Conservation (phyloP, 2,113 vertebrate species). For the Rutilus rutilus region DNA sequence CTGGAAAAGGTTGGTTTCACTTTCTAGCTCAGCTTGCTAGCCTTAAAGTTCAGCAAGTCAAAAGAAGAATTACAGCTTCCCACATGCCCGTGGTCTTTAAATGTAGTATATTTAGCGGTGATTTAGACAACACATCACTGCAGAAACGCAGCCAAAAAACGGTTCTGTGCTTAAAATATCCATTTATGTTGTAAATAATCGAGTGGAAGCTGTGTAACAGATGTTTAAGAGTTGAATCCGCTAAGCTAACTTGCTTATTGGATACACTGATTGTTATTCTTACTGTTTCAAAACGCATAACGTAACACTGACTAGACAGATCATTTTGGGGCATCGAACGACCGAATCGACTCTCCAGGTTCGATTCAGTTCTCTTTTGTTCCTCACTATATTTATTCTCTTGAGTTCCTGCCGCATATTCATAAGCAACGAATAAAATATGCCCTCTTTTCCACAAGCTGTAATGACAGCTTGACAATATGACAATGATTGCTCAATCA, state of each 20-base stretch:
- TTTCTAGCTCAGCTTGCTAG: slow-evolving; percentile 23
- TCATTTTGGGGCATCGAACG: neutral
- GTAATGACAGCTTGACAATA: slow-evolving; percentile 15
- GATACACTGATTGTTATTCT: neutral
- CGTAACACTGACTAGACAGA: neutral
- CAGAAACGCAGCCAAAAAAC: neutral
- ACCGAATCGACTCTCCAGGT: neutral
- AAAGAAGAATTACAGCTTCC: neutral
- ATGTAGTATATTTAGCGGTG: neutral
- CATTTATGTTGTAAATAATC: neutral
- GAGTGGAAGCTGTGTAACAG: neutral
- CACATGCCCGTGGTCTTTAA: neutral
- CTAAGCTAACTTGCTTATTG: slow-evolving; percentile 10
- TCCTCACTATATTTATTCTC: neutral
- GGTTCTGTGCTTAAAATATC: neutral
- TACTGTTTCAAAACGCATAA: neutral
- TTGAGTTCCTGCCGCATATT: neutral
- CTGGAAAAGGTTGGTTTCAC: neutral
- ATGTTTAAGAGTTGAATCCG: neutral
- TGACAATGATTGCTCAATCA: slow-evolving; percentile 15
- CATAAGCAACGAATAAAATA: neutral
- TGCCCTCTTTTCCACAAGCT: neutral
- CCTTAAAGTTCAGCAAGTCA: slow-evolving; percentile 19
- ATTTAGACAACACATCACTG: neutral
- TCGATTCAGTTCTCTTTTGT: neutral